A percentile compares a stretch with the other conserved stretches of the same genome.
Evolutionary conservation across 2,888 invertebrate genomes (phyloP).

Genomic region (Clunio marinus): DNA sequence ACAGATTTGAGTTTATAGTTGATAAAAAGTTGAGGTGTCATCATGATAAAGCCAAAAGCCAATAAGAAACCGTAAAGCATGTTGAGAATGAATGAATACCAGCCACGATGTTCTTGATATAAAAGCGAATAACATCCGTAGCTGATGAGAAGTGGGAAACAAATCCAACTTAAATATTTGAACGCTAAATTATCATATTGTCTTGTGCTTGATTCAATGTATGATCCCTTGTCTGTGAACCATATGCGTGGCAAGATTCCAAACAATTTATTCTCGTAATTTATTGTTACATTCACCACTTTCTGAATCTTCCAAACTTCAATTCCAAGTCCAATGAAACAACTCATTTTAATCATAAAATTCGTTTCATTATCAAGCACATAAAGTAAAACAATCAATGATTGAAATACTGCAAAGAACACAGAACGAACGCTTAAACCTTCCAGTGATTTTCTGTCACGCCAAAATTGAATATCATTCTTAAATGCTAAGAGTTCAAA

Average conservation of each 20-base stretch:
- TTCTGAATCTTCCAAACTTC: slow-evolving; percentile 99
- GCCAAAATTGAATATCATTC: slow-evolving; percentile 99
- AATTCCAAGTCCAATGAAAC: slow-evolving; percentile 90
- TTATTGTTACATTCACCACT: slow-evolving; percentile 77
- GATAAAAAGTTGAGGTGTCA: slow-evolving; percentile 99
- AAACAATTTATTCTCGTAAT: slow-evolving; percentile 67
- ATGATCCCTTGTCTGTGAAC: slow-evolving; percentile 93
- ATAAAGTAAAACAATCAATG: slow-evolving; percentile 89
- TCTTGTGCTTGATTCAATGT: slow-evolving; percentile 89
- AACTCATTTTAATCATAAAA: slow-evolving; percentile 88
- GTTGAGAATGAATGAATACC: slow-evolving; percentile 96
- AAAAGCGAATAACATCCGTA: slow-evolving; percentile 93
- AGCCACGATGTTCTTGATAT: slow-evolving; percentile 96
- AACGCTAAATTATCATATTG: slow-evolving; percentile 94
- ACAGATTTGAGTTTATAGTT: slow-evolving; percentile 99
- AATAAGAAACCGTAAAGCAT: slow-evolving; percentile 97
- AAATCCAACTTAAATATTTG: slow-evolving; percentile 90
- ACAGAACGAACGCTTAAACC: slow-evolving; percentile 97
- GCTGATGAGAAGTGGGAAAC: slow-evolving; percentile 89
- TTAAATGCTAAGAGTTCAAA: slow-evolving; percentile 99
- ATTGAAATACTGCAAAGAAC: slow-evolving; percentile 97
- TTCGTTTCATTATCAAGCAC: slow-evolving; percentile 99
- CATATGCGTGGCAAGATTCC: slow-evolving; percentile 74
- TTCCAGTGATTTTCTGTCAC: slow-evolving; percentile 92
- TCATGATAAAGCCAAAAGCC: slow-evolving; percentile 99